A percentile compares a stretch with the other conserved stretches of the same genome.
These are phyloP conservation scores for Rhinogobius similis DNA, from an alignment of 2,113 vertebrate species.

Conservation along the genomic window DNA sequence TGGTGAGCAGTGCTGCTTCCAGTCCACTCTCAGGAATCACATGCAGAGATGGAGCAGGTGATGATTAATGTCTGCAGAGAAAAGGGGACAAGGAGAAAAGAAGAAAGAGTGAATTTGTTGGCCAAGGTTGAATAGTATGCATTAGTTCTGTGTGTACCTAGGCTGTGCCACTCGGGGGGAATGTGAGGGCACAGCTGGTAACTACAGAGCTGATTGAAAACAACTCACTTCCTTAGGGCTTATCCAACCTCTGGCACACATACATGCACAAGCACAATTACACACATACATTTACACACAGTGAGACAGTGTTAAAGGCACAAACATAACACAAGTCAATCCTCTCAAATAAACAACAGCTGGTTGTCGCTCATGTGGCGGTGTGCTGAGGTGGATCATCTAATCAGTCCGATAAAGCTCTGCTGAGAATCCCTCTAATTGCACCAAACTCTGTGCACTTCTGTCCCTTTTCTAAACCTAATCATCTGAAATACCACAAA, in stretches of 20 bases:
- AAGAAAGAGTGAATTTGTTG: conserved; percentile 51
- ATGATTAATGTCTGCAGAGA: conserved; percentile 64
- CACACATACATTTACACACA: conserved; percentile 17
- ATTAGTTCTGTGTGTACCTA: conserved; percentile 49
- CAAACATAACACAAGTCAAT: conserved; percentile 53
- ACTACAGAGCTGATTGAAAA: conserved; percentile 75
- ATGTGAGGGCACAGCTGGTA: conserved; percentile 73
- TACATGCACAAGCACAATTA: conserved; percentile 14
- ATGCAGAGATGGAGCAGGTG: conserved; percentile 23
- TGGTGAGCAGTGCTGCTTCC: conserved; percentile 26
- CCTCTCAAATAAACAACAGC: conserved; percentile 69
- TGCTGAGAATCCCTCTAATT: conserved; percentile 67
- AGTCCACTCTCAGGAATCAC: conserved; percentile 47
- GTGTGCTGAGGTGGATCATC: conserved; percentile 49
- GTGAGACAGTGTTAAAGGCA: conserved; percentile 39
- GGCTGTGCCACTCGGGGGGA: conserved; percentile 58
- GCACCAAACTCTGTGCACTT: conserved; percentile 61
- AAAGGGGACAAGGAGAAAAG: conserved; percentile 56
- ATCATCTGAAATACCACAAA: conserved; percentile 73
- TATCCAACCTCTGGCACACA: conserved; percentile 60
- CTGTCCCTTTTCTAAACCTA: conserved; percentile 72
- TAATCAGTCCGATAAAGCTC: conserved; percentile 66
- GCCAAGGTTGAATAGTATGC: conserved; percentile 58
- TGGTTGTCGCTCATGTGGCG: conserved; percentile 61
- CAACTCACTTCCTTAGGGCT: conserved; percentile 68